Base-by-base conservation (phyloP, 2,888 invertebrate species). In the Orthosia gothica region DNA sequence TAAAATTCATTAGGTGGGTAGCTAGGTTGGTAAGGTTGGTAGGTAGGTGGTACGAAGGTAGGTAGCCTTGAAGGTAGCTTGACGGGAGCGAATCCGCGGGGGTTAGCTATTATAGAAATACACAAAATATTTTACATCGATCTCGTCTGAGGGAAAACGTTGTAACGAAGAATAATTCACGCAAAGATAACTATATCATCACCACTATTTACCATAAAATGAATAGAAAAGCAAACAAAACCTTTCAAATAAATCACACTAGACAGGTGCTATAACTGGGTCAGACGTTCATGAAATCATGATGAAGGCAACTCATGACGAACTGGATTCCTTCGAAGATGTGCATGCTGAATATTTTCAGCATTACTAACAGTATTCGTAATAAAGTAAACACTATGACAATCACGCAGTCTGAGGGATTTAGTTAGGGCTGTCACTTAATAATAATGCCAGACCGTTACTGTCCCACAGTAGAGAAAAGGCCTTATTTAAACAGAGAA, bases 261-360 rank as follows among this genome's bases (percentile, higher is more conserved):
- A 50, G 72, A 65, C 81, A 61, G 7, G 18, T 16, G 45, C 18
- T 18, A 26, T 61, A 82, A 78, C 58, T 79, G 59, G 75, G 74
- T 76, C 67, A 68, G 45, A 63, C 63, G 7, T 68, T 55, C 58
- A 20, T 16, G 45, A 16, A 32, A 49, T 62, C 54, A 77, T 74
- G 69, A 74, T 49, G 55, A 61, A 81, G 54, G 65, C 59, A 67
- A 26, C 12, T 65, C 23, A 59, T 83, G 78, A 85, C 72, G 70
- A 77, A 79, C 74, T 50, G 70, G 57, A 76, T 85, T 82, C 82
- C 76, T 67, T 26, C 18, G 58, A 75, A 78, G 66, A 75, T 65
- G 40, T 79, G 81, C 82, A 83, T 11, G 50, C 49, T 66, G 70
- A 71, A 86, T 81, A 52, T 23, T 81, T 84, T 81, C 76, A 72